Evolutionary conservation across 2,113 vertebrate genomes (phyloP), one percentile per base, ranked within the genome.

Genomic region (Callorhinus ursinus): DNA sequence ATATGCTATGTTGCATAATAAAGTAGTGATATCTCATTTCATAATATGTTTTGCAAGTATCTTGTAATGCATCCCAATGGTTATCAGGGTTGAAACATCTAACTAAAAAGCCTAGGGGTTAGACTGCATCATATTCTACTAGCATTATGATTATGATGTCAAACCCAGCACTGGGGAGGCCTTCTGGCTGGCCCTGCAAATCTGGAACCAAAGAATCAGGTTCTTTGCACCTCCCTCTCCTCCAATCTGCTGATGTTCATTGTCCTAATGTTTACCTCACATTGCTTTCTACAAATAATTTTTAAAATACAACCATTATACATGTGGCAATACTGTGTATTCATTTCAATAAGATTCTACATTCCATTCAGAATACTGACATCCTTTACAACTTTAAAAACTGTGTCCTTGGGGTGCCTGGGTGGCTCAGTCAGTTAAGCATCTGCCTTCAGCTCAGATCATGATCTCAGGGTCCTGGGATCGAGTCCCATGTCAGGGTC

Each of bases 21-120:
- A 88, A 84, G 21, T 42, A 79, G 28, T 93, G 57, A 77, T 5
- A 85, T 9, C 69, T 96, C 71, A 59, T 79, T 93, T 94, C 71
- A 46, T 86, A 74, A 80, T 8, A 84, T 5, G 81, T 77, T 61
- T 91, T 92, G 84, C 57, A 97, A 91, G 95, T 88, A 88, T 26
- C 42, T 83, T 91, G 9, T 88, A 88, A 88, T n/a, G 42, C 15
- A 82, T 36, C 7, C 31, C 65, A 86, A 1, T 63, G 8, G 59
- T 90, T 88, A 55, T 57, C 33, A 92, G 77, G 53, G 21, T 72
- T 86, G 28, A 95, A 77, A 84, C 28, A 42, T 49, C 33, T 22
- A 71, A 65, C 42, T 67, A 93, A 91, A 77, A 84, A 82, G 21
- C 28, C 77, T 53, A 57, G 31, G 5, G 8, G n/a, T 81, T 80